Base-by-base conservation (phyloP, 2,888 invertebrate species). In the Patella caerulea region DNA sequence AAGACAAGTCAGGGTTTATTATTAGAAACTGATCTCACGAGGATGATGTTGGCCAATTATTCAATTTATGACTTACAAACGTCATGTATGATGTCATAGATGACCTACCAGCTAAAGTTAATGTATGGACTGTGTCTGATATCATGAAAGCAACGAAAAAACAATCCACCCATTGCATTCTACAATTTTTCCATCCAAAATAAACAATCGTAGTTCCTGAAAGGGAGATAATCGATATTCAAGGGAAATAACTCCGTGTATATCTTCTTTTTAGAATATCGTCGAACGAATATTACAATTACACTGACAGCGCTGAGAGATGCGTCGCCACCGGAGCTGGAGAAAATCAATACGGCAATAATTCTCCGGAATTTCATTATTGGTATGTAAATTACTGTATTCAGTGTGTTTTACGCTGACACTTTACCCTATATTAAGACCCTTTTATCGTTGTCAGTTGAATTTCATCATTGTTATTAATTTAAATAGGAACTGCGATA, bases 251-350 rank as follows among this genome's bases (percentile, higher is more conserved):
- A 65, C 65, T 65, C 65, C 9, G 45, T 45, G 65, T 65, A 65
- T 24, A 11, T 24, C 19, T 12, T 12, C 19, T 65, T 65, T 65
- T 24, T 65, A 24, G 65, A 65, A 65, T 65, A 24, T 65, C 24
- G 11, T 24, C 19, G 65, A 65, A 65, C 19, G 65, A 65, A 65
- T 65, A 65, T 65, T 65, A 65, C 65, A 65, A 65, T 65, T 65
- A 24, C 3, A 24, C 24, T 24, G 11, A 24, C 11, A 24, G 65
- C 19, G 24, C 19, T 19, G 24, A 65, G 65, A 45, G 65, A 65
- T 65, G 65, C 65, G 65, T 24, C 24, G 45, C 45, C 45, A 45
- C 45, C 45, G 45, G 45, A 45, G 45, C 9, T 45, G 9, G 45
- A 65, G 65, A 19, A 65, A 65, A 65, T 65, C 65, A 65, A 65